Evolutionary conservation across 1,140 invertebrate species (phyloP).

Genomic region (Dufourea novaeangliae): DNA sequence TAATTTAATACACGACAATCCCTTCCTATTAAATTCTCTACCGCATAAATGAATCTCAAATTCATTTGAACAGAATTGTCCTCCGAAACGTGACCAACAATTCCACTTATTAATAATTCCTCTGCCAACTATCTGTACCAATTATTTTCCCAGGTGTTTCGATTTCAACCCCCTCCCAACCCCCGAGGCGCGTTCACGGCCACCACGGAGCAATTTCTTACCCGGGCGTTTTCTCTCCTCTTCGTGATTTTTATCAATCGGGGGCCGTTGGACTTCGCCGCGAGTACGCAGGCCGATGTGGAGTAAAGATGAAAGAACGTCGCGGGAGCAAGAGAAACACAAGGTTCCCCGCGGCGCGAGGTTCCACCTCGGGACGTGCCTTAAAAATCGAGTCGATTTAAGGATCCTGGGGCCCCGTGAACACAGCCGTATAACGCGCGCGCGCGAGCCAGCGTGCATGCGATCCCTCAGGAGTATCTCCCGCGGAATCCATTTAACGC

Average conservation of each 20-base stretch:
- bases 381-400: constrained; percentile 72
- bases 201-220: constrained; percentile 44
- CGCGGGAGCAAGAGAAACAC: constrained; percentile 64
- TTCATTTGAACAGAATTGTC: too few species aligned
- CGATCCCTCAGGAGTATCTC: constrained; percentile 58
- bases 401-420: constrained; percentile 58
- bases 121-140: constrained; percentile 5
- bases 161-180: constrained; percentile 19
- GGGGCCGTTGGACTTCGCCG: constrained; percentile 45
- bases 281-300: constrained; percentile 51
- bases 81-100: neutral
- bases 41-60: too few species aligned
- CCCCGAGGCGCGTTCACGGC: neutral
- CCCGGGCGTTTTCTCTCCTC: neutral
- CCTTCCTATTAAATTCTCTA: too few species aligned
- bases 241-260: constrained; percentile 61
- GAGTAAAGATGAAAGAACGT: constrained; percentile 67
- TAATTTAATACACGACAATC: too few species aligned
- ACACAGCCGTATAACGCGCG: constrained; percentile 57
- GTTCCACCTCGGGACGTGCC: constrained; percentile 51
- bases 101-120: too few species aligned
- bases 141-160: constrained; percentile 36
- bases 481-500: constrained; percentile 61
- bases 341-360: constrained; percentile 63
- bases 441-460: constrained; percentile 46